Conservation (phyloP, 1,140 invertebrate species). For the Micrasema minimum region DNA sequence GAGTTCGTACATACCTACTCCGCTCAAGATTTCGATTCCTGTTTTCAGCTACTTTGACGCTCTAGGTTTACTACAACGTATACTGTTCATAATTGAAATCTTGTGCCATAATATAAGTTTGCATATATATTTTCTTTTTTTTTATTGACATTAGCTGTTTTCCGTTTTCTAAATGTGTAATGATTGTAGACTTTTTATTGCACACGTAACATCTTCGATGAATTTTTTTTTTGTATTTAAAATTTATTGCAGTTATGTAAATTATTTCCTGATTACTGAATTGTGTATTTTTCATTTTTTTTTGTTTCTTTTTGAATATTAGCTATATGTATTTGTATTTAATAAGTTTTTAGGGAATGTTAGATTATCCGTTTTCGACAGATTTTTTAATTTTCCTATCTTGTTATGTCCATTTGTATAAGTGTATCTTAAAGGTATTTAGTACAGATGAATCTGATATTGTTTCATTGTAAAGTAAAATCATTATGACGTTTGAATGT, state of each 20-base stretch:
- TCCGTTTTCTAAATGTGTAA: slow-evolving; percentile 4
- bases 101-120: slow-evolving; percentile 19
- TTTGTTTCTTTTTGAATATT: slow-evolving; percentile 31
- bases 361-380: neutral
- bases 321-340: neutral
- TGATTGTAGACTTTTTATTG: slow-evolving; percentile 15
- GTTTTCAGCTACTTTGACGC: slow-evolving; percentile 27
- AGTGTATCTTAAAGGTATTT: slow-evolving; percentile 14
- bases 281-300: slow-evolving; percentile 28
- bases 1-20: neutral
- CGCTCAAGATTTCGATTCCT: slow-evolving; percentile 25
- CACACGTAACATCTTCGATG: slow-evolving; percentile 4
- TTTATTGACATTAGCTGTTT: slow-evolving; percentile 1
- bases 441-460: slow-evolving; percentile 17
- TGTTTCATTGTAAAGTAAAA: slow-evolving; percentile 24
- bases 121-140: too few relatives aligned
- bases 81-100: slow-evolving; percentile 18
- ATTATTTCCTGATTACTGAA: slow-evolving; percentile 23
- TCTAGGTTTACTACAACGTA: slow-evolving; percentile 20
- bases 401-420: neutral
- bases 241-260: slow-evolving; percentile 21
- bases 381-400: neutral
- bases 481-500: slow-evolving; percentile 10
- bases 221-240: slow-evolving; percentile 25
- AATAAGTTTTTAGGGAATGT: slow-evolving; percentile 18